Conservation (phyloP, 2,888 invertebrate species). For the Cryptosula pallasiana region DNA sequence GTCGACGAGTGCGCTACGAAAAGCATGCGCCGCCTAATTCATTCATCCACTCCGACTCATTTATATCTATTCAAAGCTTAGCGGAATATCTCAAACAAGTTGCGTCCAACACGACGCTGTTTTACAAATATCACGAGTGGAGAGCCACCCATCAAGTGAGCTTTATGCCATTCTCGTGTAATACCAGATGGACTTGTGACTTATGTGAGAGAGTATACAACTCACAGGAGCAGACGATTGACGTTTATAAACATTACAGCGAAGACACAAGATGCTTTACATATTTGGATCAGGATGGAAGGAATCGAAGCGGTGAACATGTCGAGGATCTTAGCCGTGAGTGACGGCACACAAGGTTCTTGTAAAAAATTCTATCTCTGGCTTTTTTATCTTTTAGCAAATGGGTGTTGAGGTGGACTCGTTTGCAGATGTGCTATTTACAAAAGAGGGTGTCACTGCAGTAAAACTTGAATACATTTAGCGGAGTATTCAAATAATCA, state of each 20-base stretch:
- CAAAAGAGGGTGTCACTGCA: background rate
- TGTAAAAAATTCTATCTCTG: too few species aligned
- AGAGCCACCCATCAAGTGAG: background rate
- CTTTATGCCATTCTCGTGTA: background rate
- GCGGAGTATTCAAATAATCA: too few species aligned
- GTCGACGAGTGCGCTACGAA: conserved; percentile 16
- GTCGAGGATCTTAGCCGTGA: background rate
- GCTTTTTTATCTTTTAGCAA: too few species aligned
- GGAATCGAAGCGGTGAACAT: background rate
- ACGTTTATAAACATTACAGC: conserved; percentile 8
- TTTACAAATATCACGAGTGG: background rate
- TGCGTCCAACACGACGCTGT: background rate
- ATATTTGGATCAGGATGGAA: background rate
- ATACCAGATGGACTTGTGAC: background rate
- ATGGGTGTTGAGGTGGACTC: too few species aligned
- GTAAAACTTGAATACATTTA: background rate
- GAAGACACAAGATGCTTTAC: background rate
- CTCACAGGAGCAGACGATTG: background rate
- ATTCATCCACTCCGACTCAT: background rate
- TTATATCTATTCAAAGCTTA: background rate
- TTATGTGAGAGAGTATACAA: conserved; percentile 3
- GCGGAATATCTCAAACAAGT: background rate
- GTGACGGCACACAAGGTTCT: too few species aligned
- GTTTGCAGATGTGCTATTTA: background rate
- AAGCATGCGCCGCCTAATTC: background rate